These are phyloP conservation scores for Mirza zaza DNA, from an alignment of 2,113 vertebrate species.

Conservation along the genomic window DNA sequence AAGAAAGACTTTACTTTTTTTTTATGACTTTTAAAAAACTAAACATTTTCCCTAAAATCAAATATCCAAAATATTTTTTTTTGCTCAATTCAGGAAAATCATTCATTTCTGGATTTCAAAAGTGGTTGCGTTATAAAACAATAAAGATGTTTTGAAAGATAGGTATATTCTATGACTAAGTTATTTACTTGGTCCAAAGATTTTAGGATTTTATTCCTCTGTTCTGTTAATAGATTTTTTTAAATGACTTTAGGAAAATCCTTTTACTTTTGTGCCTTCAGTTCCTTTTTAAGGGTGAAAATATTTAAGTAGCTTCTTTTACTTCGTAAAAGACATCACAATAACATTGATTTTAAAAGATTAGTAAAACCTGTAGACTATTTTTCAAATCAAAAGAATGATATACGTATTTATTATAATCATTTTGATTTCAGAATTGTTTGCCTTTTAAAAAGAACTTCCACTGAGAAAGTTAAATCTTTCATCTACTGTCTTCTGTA, in stretches of 20 bases:
- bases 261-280: neutral
- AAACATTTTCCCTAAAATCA: conserved; percentile 49
- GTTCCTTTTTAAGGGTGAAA: conserved; percentile 28
- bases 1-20: conserved; percentile 29
- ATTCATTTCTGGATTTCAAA: conserved; percentile 33
- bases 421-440: conserved; percentile 55
- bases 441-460: conserved; percentile 56
- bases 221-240: neutral
- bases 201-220: conserved; percentile 22
- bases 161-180: neutral
- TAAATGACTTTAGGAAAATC: neutral
- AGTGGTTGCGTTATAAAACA: conserved; percentile 22
- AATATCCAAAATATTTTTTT: neutral
- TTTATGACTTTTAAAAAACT: conserved; percentile 35
- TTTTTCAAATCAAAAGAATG: conserved; percentile 52
- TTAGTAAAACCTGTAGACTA: conserved; percentile 40
- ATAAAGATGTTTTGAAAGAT: neutral
- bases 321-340: conserved; percentile 34
- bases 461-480: conserved; percentile 45
- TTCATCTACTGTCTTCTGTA: conserved; percentile 58
- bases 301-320: conserved; percentile 27
- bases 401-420: conserved; percentile 55
- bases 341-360: conserved; percentile 44
- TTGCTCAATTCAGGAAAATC: conserved; percentile 15
- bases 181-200: neutral